Evolutionary conservation across 2,797 vertebrate genomes (phyloP).

Genomic region (Otus scops): DNA sequence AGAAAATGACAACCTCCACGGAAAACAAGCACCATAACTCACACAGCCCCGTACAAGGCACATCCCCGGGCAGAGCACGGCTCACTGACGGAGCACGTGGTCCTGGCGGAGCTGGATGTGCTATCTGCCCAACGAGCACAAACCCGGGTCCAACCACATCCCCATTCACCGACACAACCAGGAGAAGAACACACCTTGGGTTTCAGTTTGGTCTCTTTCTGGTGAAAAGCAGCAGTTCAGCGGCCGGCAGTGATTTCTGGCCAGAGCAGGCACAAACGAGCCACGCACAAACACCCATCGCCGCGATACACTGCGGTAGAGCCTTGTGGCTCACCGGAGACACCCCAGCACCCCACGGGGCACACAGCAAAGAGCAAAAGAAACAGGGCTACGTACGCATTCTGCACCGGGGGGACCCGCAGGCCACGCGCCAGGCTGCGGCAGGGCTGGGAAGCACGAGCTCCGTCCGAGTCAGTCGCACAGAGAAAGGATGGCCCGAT

Average conservation of each 20-base stretch:
- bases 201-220: not conserved
- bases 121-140: not conserved
- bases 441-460: not conserved
- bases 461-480: rapidly evolving
- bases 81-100: rapidly evolving
- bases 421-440: rapidly evolving
- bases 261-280: not conserved
- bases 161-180: rapidly evolving
- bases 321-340: rapidly evolving
- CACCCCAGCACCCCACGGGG: not conserved
- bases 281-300: rapidly evolving
- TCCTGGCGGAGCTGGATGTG: rapidly evolving
- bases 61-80: rapidly evolving
- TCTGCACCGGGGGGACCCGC: not conserved
- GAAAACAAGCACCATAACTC: rapidly evolving
- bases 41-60: rapidly evolving
- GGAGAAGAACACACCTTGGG: rapidly evolving
- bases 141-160: not conserved
- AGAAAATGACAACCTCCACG: not conserved
- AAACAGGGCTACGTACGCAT: not conserved
- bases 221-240: not conserved
- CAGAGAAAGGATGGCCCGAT: rapidly evolving
- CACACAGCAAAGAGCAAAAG: not conserved
- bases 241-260: not conserved
- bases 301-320: rapidly evolving